Base-by-base conservation (phyloP, 2,113 vertebrate genomes). In the Passer montanus region DNA sequence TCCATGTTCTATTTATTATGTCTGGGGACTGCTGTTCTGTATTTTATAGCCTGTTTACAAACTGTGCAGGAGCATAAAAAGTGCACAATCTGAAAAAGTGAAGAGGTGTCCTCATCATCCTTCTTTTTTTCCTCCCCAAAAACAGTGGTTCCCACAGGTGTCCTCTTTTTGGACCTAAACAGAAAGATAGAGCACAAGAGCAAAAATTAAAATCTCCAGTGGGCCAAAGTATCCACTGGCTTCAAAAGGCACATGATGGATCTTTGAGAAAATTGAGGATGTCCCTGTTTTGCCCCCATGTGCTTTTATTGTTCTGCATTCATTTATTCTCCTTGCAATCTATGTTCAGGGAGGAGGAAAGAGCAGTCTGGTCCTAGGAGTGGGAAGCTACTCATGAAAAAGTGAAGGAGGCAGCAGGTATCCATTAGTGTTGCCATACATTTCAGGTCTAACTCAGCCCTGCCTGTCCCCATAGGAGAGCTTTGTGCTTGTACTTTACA, bases 1-100 rank as follows among this genome's bases (percentile, higher is more conserved):
- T 95, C 91, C 88, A 95, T 84, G 83, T 92, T 97, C 74, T 95
- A 90, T 95, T 95, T 97, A 94, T 96, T 89, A 85, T 2, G 1
- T 93, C 84, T 83, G 80, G 82, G 74, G 62, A 35, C 55, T 90
- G 90, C 43, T 84, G n/a, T 87, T 84, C 53, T 92, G 13, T 92
- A 26, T 83, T 97, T 97, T 93, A 89, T 50, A 94, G 80, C 78
- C 91, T 87, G 81, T 93, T 96, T 97, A 62, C 7, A 59, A 89
- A 92, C 46, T 79, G 24, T 63, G 37, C 2, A 1, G 33, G 60
- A 47, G 24, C 10, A 78, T 83, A 53, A 82, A 86, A 91, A 92
- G 73, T 73, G 37, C 41, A 52, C 49, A 72, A 3, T 50, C 55
- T 85, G 47, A 94, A 93, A 77, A 95, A 88, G 28, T 43, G 30